Conservation (phyloP, 1,140 invertebrate species). For the Drosophila grimshawi region DNA sequence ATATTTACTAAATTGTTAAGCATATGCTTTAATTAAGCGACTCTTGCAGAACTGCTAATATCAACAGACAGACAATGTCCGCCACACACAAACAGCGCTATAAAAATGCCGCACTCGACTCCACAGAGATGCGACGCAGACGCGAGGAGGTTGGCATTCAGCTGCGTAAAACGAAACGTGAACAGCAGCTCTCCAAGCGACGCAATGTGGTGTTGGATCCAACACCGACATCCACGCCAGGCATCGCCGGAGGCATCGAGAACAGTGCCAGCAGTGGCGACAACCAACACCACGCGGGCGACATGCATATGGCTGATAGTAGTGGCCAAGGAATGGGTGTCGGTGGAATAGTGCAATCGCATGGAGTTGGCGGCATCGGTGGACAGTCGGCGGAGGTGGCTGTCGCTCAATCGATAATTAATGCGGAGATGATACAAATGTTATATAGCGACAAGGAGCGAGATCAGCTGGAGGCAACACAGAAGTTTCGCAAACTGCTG, state of each 20-base stretch:
- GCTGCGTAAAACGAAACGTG: constrained; percentile 97
- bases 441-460: constrained; percentile 93
- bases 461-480: constrained; percentile 94
- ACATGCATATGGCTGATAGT: constrained; percentile 73
- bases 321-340: constrained; percentile 24
- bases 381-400: constrained; percentile 22
- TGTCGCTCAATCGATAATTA: constrained; percentile 85
- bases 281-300: constrained; percentile 61
- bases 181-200: constrained; percentile 96
- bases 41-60: constrained; percentile 14
- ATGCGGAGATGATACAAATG: constrained; percentile 92
- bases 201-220: constrained; percentile 91
- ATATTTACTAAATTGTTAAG: not conserved
- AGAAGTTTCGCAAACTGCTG: constrained; percentile 97
- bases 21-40: no score
- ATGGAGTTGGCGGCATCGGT: constrained; percentile 1
- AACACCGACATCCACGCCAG: constrained; percentile 19
- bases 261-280: constrained; percentile 48
- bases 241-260: constrained; percentile 43
- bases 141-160: constrained; percentile 98
- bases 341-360: constrained; percentile 9
- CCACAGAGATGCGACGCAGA: constrained; percentile 94
- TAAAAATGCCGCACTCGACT: constrained; percentile 96
- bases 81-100: constrained; percentile 96
- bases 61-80: constrained; percentile 87